Evolutionary conservation across 2,888 invertebrate genomes (phyloP), one percentile per base, ranked within the genome.

Genomic region (Caenorhabditis sp.): DNA sequence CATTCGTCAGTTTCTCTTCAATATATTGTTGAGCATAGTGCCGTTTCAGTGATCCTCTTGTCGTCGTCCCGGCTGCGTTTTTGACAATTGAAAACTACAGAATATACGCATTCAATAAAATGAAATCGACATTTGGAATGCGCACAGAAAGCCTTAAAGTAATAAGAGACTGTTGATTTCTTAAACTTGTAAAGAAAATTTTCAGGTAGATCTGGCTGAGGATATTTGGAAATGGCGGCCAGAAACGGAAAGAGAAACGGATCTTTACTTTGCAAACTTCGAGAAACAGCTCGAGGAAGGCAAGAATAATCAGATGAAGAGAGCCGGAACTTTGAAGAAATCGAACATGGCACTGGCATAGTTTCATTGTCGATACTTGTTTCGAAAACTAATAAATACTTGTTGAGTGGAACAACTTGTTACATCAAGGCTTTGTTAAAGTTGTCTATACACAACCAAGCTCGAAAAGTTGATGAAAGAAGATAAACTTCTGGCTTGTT

Each of bases 41-140:
- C 6, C 6, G 35, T 56, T 72, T 18, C 67, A 82, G 81, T 28
- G 77, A 82, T 37, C 81, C 81, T 3, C 40, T 82, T 5, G 56
- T 82, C n/a, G 50, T 82, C 3, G 62, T 82, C 1, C 71, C 77
- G 13, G 71, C 68, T 4, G 81, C 77, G 2, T 24, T 77, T 8
- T 18, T 82, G 11, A 82, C 81, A 4, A 78, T 82, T 22, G 81
- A 82, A 24, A 71, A 55, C 28, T 82, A 82, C 50, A 32, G 81
- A 26, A 67, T 61, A n/a, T 82, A 50, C 26, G 44, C 68, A 28
- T 55, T 55, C 47, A 76, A 81, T 22, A 81, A 81, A 44, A 70
- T 47, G 18, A 47, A 47, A 47, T 6, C 47, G 2, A 18, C 47
- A 20, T 47, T 47, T 11, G 47, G 47, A 47, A 47, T 47, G 47